Percentiles rank a stretch among this genome's conserved stretches.
phyloP scores from a whole-genome alignment of 2,797 vertebrate species.

The Gallinago stenura region DNA sequence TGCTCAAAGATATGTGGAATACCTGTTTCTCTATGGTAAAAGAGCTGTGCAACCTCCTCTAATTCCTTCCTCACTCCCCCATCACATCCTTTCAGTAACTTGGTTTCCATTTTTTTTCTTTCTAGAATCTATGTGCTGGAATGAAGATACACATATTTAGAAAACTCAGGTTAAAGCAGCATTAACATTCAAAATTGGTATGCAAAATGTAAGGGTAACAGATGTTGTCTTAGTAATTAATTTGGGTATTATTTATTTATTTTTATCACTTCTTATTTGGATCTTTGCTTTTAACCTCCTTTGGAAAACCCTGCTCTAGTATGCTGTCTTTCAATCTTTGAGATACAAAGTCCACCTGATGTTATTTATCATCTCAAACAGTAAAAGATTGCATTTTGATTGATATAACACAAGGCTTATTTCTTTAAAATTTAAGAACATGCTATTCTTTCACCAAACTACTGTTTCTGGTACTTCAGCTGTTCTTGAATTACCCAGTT shows the following conservation, averaged over 20 bases:
- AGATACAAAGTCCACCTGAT: not conserved
- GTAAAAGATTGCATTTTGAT: not conserved
- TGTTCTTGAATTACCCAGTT: not conserved
- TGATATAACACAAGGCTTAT: not conserved
- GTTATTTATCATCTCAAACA: not conserved
- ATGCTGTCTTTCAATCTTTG: not conserved
- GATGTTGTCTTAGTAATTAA: not conserved
- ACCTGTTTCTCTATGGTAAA: accelerated
- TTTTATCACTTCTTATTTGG: not conserved
- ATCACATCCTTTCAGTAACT: not conserved
- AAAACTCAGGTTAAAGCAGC: not conserved
- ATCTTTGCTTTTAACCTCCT: not conserved
- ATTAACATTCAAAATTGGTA: not conserved
- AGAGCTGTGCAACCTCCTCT: not conserved
- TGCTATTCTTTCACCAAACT: not conserved
- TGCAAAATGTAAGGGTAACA: not conserved
- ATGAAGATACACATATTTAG: not conserved
- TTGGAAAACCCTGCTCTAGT: not conserved
- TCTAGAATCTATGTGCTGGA: not conserved
- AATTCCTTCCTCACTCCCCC: not conserved
- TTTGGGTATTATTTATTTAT: not conserved
- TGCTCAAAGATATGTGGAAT: not conserved
- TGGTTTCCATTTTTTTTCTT: not conserved
- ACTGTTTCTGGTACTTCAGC: not conserved
- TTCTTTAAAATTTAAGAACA: not conserved